Percentiles rank a stretch among this genome's conserved stretches.
phyloP scores from a whole-genome alignment of 2,113 vertebrate species.

The Leiothrix lutea region DNA sequence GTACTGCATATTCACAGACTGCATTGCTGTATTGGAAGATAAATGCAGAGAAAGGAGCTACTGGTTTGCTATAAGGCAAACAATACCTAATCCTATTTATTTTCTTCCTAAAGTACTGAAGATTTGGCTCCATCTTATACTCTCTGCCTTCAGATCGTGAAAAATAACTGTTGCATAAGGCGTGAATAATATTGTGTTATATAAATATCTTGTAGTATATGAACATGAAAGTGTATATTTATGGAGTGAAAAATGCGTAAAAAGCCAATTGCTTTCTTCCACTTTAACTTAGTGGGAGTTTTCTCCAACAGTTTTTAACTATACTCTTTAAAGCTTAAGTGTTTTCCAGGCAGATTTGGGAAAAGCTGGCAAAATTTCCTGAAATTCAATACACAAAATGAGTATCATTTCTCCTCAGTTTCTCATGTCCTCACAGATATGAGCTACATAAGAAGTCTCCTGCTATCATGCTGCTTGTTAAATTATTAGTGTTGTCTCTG shows the following conservation, averaged over 20 bases:
- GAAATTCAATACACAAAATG: neutral
- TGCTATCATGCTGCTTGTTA: neutral
- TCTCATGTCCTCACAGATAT: neutral
- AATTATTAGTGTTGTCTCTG: neutral
- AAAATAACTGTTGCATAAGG: slow-evolving; percentile 28
- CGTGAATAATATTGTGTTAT: neutral
- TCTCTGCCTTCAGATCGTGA: neutral
- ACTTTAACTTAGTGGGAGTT: neutral
- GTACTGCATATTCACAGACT: neutral
- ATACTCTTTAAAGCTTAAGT: neutral
- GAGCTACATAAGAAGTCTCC: neutral
- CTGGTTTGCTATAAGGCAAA: neutral
- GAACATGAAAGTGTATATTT: neutral
- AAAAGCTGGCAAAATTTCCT: neutral
- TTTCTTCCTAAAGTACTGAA: neutral
- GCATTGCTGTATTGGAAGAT: neutral
- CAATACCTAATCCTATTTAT: neutral
- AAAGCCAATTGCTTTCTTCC: neutral
- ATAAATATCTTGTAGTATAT: slow-evolving; percentile 17
- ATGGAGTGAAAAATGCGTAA: neutral
- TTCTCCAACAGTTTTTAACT: neutral
- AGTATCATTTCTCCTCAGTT: neutral
- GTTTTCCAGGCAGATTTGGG: neutral
- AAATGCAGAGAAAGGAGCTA: neutral
- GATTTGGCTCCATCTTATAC: neutral